Base-by-base conservation (phyloP, 1,140 invertebrate species). In the Hycleus phaleratus region DNA sequence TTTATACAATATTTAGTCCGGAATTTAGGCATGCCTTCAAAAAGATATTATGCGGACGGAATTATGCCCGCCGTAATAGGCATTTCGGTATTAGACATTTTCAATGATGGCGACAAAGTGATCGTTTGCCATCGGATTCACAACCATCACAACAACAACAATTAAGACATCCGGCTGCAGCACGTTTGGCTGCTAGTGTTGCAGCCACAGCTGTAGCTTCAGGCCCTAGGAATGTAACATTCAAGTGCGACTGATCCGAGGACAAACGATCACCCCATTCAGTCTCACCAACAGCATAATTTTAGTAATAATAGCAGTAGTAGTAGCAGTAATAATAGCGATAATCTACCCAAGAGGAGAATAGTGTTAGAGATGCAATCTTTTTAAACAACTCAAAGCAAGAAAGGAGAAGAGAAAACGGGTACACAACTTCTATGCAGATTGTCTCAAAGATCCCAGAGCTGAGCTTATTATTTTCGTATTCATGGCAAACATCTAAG, bases 11-110 rank as follows among this genome's bases (percentile, higher is more conserved):
- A 59, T 91, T 93, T 72, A 92, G 88, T 70, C 88, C 90, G 10
- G 91, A 94, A 72, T 95, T 94, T 73, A 77, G 91, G 50, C 82
- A 85, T 68, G 91, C 91, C 42, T 94, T 94, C 74, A 87, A 89
- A 72, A 84, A 87, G 66, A 81, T 93, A 51, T 75, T 93, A 53
- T 87, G 84, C 72, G 86, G 85, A 0, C 71, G 78, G 11, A 77
- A 79, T 25, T 77, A 73, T 54, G 77, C 78, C 39, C 74, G 80
- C 46, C 70, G 79, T 10, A 68, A 71, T 45, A 59, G 70, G 39
- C 68, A 71, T 56, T 70, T 72, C 46, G 70, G 70, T 8, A 68
- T 71, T 11, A 59, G 64, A 26, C 66, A 73, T 39, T 68, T 73
- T 60, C 68, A 72, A 73, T 73, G 72, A 73, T 73, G 71, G 60